Percentiles rank a stretch among this genome's conserved stretches.
Evolutionary conservation across 1,140 invertebrate species (phyloP).

Genomic region (Asbolus verrucosus): DNA sequence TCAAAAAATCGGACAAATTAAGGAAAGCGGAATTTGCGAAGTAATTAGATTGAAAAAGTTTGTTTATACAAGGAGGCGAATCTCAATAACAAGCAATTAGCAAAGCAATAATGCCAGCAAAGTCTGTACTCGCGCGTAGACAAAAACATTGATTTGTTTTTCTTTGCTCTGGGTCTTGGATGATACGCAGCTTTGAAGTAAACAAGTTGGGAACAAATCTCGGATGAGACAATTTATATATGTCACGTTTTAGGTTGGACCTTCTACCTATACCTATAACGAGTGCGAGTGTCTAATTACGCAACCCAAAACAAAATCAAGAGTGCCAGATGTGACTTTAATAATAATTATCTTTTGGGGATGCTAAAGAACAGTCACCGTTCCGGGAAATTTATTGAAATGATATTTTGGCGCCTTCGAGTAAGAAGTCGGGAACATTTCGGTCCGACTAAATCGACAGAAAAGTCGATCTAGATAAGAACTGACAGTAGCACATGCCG

Average conservation of each 20-base stretch:
- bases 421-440: conserved; percentile 16
- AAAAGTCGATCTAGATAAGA: conserved; percentile 36
- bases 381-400: background rate
- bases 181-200: conserved; percentile 35
- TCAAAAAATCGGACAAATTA: background rate
- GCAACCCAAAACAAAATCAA: conserved; percentile 17
- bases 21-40: background rate
- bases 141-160: conserved; percentile 38
- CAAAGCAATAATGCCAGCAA: conserved; percentile 21
- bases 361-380: background rate
- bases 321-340: conserved; percentile 10
- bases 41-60: background rate
- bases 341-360: background rate
- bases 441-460: conserved; percentile 13
- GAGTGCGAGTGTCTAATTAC: conserved; percentile 21
- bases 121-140: conserved; percentile 22
- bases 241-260: conserved; percentile 35
- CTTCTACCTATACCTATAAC: conserved; percentile 23
- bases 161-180: conserved; percentile 10
- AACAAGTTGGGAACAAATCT: conserved; percentile 37
- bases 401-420: background rate
- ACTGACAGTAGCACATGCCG: conserved; percentile 35
- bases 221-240: conserved; percentile 35
- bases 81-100: conserved; percentile 33
- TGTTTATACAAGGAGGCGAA: background rate